Evolutionary conservation across 2,888 invertebrate genomes (phyloP), one percentile per base, ranked within the genome.

Genomic region (Orthosia gracilis): DNA sequence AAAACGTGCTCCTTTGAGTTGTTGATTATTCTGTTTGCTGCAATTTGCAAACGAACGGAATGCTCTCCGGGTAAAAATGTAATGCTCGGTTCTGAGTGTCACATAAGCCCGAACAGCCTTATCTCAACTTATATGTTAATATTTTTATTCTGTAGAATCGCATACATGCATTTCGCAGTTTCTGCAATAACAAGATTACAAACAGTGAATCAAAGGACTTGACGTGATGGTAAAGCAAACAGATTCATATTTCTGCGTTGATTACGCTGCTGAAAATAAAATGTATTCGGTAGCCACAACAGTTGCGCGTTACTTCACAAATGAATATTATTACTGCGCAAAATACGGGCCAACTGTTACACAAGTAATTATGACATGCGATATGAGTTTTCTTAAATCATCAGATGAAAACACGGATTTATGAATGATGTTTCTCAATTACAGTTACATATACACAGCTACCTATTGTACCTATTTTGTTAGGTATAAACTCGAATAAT

Each of bases 261-360:
- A 76, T 68, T 67, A 61, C 31, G 67, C 31, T 26, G 47, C 21
- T 75, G 52, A 52, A 74, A 78, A 75, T 61, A 65, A 73, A 84
- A 81, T 21, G 40, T 50, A 62, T 64, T 78, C 49, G 54, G 54
- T 61, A 63, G 70, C 54, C 70, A 58, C 82, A 71, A 58, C 82
- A 71, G 68, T 73, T 71, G 70, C 66, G 69, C 68, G 54, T 82
- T 81, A 81, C 66, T 84, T 76, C 21, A 69, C 58, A 67, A 83
- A 83, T 73, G 58, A 84, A 84, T 83, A 69, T 71, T 80, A 75
- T 82, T 82, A 78, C 69, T 59, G 65, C 61, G 71, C 69, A 74
- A 59, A 69, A 59, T 70, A 85, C 62, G 78, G 64, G 31, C 76
- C 82, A 85, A 79, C 73, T 82, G 83, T 85, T 85, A 78, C 83